These are phyloP conservation scores for Drymonia ruficornis DNA, from an alignment of 2,888 invertebrate genomes.

Conservation along the genomic window DNA sequence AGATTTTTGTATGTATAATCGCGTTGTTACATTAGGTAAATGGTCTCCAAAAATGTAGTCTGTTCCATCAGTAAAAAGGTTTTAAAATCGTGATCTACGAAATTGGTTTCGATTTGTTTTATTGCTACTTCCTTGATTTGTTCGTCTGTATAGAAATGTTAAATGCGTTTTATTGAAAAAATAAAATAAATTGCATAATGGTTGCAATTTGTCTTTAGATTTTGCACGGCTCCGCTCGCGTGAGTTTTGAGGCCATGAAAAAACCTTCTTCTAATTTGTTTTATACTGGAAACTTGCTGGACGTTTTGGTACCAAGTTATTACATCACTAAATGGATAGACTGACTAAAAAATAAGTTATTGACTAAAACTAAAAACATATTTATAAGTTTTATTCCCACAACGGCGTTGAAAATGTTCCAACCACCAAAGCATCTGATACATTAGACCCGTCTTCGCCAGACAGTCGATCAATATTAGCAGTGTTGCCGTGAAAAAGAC, in stretches of 20 bases:
- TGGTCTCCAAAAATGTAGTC: too few relatives aligned
- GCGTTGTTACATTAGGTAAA: too few relatives aligned
- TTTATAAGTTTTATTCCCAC: too few relatives aligned
- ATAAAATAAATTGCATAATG: constrained; percentile 2
- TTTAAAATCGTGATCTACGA: constrained; percentile 4
- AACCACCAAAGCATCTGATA: neutral
- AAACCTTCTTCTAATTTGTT: neutral
- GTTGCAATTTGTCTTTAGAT: neutral
- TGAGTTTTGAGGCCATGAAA: neutral
- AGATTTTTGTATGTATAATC: too few relatives aligned
- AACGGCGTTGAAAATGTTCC: too few relatives aligned
- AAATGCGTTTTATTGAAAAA: neutral
- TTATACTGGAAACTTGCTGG: too few relatives aligned
- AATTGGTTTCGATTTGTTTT: constrained; percentile 1
- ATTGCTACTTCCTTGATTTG: neutral
- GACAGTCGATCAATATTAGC: constrained; percentile 19
- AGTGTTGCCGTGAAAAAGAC: constrained; percentile 10
- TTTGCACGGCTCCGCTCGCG: neutral
- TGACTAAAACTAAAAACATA: too few relatives aligned
- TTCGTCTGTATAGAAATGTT: neutral
- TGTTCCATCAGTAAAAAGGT: neutral
- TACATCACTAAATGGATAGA: too few relatives aligned
- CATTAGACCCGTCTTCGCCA: neutral
- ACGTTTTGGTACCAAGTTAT: too few relatives aligned
- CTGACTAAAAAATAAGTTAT: too few relatives aligned